Conservation (phyloP, 1,140 invertebrate species). For the Grapholita molesta region DNA sequence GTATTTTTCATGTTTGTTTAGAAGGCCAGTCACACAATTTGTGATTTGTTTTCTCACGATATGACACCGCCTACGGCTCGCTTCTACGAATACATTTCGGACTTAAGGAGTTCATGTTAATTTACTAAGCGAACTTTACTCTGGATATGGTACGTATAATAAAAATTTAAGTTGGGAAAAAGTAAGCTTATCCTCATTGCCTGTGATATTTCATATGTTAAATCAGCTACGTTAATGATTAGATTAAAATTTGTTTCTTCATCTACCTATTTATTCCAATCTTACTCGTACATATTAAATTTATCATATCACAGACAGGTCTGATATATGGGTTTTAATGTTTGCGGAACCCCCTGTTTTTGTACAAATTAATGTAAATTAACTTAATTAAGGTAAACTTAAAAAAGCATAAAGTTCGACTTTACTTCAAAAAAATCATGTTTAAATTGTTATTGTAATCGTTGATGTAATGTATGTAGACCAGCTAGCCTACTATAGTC, state of each 20-base stretch:
- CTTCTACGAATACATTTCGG: conserved; percentile 67
- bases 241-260: background rate
- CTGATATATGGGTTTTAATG: no score
- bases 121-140: conserved; percentile 20
- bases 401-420: no score
- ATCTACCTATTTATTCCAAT: no score
- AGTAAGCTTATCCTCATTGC: background rate
- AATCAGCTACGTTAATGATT: background rate
- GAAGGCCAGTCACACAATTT: conserved; percentile 42
- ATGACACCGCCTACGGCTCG: conserved; percentile 47
- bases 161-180: background rate
- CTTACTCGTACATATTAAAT: no score
- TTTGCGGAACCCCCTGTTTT: no score
- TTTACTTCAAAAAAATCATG: no score
- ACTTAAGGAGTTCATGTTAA: conserved; percentile 52
- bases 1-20: conserved; percentile 31
- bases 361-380: no score
- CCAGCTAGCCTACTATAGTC: no score
- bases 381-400: no score
- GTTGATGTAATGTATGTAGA: no score
- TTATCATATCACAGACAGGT: no score
- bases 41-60: conserved; percentile 67
- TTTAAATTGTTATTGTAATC: no score
- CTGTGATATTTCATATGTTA: background rate
- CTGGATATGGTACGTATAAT: background rate